Conservation (phyloP, 2,113 vertebrate species). For the Barnardius zonarius region DNA sequence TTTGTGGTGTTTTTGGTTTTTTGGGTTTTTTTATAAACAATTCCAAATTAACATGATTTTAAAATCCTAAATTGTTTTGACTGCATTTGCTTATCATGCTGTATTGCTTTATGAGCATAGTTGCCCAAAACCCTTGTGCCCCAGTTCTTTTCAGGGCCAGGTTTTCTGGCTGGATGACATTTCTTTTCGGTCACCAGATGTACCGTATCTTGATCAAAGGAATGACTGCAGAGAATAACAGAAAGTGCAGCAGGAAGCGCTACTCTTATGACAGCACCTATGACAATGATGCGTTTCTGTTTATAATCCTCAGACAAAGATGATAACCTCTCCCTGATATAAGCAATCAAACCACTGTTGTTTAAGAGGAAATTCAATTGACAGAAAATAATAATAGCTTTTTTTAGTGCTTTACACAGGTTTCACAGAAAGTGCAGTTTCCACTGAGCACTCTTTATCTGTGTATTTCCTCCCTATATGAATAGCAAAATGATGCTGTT, state of each 20-base stretch:
- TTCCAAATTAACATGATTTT: background rate
- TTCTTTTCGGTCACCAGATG: background rate
- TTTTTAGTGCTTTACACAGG: background rate
- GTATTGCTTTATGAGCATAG: accelerated
- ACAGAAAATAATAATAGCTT: background rate
- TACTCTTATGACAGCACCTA: background rate
- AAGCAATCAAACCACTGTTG: background rate
- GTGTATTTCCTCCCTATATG: background rate
- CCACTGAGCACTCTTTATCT: background rate
- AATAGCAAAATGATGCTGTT: background rate
- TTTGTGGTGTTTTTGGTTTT: background rate
- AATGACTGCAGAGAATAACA: background rate
- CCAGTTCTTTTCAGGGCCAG: background rate
- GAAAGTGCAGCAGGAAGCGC: background rate
- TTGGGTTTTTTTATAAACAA: background rate
- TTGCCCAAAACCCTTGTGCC: background rate
- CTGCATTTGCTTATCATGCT: background rate
- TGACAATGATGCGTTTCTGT: background rate
- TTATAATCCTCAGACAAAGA: background rate
- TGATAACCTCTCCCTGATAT: background rate
- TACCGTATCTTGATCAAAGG: background rate
- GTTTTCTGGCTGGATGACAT: background rate
- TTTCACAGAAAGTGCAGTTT: background rate
- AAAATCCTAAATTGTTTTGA: background rate
- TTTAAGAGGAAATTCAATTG: background rate